A percentile compares a stretch with the other conserved stretches of the same genome.
Evolutionary conservation across 2,888 invertebrate species (phyloP).

Genomic region (Oligia latruncula): DNA sequence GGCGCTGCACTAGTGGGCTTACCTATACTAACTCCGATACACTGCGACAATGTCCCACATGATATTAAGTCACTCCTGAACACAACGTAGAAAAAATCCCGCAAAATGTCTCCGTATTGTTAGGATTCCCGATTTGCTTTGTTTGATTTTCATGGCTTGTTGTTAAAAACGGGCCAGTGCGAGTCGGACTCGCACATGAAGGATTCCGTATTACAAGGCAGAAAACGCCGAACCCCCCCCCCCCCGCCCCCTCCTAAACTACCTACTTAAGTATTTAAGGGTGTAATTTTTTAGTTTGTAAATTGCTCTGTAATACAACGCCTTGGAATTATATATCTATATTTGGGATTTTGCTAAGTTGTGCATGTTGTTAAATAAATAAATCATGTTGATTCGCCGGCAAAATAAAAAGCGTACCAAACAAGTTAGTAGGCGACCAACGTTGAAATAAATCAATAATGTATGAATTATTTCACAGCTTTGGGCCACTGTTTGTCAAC

Average conservation of each 20-base stretch:
- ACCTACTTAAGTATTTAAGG: too few species aligned
- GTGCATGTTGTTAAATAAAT: too few species aligned
- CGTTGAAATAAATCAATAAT: conserved; percentile 16
- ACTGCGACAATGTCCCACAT: conserved; percentile 42
- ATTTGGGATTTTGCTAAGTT: too few species aligned
- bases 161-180: too few species aligned
- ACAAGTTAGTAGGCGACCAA: not conserved
- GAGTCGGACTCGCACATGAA: too few species aligned
- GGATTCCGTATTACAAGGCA: too few species aligned
- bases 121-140: conserved; percentile 15
- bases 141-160: not conserved
- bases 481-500: not conserved
- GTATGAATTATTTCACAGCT: conserved; percentile 16
- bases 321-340: too few species aligned
- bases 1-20: conserved; percentile 41
- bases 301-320: too few species aligned
- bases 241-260: too few species aligned
- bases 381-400: not conserved
- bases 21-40: conserved; percentile 37
- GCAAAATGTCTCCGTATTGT: conserved; percentile 23
- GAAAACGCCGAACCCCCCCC: too few species aligned
- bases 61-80: conserved; percentile 39
- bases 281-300: too few species aligned
- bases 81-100: conserved; percentile 30
- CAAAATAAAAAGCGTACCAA: not conserved